phyloP scores from a whole-genome alignment of 2,113 vertebrate species.

The Colaptes auratus region DNA sequence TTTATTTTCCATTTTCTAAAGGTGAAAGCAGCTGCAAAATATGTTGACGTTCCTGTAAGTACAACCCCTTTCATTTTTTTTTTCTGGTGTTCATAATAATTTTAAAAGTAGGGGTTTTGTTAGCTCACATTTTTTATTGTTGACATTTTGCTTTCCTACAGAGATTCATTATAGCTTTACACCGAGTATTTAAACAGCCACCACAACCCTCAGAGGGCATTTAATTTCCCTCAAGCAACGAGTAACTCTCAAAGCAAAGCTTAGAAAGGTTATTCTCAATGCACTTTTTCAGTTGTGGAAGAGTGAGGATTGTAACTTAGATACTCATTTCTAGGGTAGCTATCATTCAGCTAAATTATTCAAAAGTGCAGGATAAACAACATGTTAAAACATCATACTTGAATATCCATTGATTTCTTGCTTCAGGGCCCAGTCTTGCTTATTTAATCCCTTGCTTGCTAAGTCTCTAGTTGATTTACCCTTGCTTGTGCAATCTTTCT shows the following conservation, averaged over 20 bases:
- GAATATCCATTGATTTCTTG: not conserved
- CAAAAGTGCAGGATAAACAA: not conserved
- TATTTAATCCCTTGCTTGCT: not conserved
- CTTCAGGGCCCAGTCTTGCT: not conserved
- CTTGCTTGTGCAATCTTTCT: not conserved
- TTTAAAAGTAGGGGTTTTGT: not conserved
- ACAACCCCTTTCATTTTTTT: slow-evolving; percentile 30
- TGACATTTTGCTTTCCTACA: slow-evolving; percentile 56
- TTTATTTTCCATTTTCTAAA: slow-evolving; percentile 72
- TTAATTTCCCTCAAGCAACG: slow-evolving; percentile 64
- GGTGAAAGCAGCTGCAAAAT: slow-evolving; percentile 97
- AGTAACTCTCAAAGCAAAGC: slow-evolving; percentile 56
- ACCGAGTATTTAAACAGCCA: slow-evolving; percentile 47
- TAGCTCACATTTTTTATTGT: slow-evolving; percentile 27
- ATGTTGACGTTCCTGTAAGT: slow-evolving; percentile 97
- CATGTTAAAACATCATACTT: not conserved
- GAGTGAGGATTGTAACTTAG: slow-evolving; percentile 35
- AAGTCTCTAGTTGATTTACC: not conserved
- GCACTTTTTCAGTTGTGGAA: slow-evolving; percentile 65
- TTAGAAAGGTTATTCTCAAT: slow-evolving; percentile 61
- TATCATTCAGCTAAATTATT: not conserved
- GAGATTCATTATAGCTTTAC: slow-evolving; percentile 49
- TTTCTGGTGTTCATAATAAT: not conserved
- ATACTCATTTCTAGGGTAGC: not conserved
- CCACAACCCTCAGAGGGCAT: slow-evolving; percentile 38